Evolutionary conservation across 2,113 vertebrate genomes (phyloP), one percentile per base, ranked within the genome.

Genomic region (Alosa alosa): DNA sequence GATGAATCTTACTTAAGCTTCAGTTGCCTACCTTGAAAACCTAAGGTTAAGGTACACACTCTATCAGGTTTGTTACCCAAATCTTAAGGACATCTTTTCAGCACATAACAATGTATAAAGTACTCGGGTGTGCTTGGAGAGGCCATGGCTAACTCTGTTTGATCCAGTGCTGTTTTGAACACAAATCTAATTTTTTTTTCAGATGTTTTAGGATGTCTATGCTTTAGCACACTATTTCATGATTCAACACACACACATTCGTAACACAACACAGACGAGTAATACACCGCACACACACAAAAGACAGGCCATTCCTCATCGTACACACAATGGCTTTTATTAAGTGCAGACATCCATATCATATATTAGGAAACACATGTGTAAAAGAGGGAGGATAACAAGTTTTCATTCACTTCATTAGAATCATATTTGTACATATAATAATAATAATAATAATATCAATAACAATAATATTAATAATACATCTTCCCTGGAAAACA

Each of bases 311-410:
- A 57, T 52, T 57, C 52, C 68, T 8, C 85, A 93, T 93, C 86
- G 94, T 93, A 95, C 92, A 92, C 88, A 91, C 90, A 89, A 88
- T 87, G 49, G 81, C 83, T 91, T 94, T 94, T 95, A 94, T 94
- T 93, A 94, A 90, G 95, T 96, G 95, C 92, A 92, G 89, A 93
- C 92, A 94, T 92, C 90, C 90, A 91, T 94, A 94, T 93, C 92
- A 95, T 95, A 95, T 95, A 95, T 95, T 95, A 95, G 92, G 94
- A 95, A 95, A 95, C 95, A 94, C 89, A 93, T 93, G 93, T 94
- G 93, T 90, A 90, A 89, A 89, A 85, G 55, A 50, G 81, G 49
- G 86, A 91, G 92, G 91, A 90, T 92, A 93, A 87, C 87, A 92
- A 92, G 90, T 90, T 91, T 93, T 91, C 85, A 94, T 89, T 92